Conservation (phyloP, 2,113 vertebrate genomes). For the Planiliza haematocheilus region DNA sequence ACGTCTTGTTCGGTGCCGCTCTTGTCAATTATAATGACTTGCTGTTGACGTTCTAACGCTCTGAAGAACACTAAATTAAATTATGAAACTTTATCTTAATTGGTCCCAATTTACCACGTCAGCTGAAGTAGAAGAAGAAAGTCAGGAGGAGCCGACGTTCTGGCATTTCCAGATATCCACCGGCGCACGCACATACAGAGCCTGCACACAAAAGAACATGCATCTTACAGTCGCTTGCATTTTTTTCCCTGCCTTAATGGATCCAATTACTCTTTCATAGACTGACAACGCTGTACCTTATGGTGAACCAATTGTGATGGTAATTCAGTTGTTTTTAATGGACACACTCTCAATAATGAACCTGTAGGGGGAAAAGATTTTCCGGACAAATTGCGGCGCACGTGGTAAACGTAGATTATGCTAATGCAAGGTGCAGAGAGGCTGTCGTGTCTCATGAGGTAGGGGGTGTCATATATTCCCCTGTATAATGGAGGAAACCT, state of each 20-base stretch:
- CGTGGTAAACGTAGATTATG: conserved; percentile 75
- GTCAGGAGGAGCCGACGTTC: conserved; percentile 17
- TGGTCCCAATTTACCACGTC: conserved; percentile 53
- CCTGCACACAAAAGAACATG: conserved; percentile 52
- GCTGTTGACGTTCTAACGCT: conserved; percentile 22
- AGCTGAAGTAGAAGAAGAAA: conserved; percentile 22
- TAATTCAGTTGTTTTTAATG: conserved; percentile 83
- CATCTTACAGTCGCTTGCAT: conserved; percentile 42
- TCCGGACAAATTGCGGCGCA: conserved; percentile 79
- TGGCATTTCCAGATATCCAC: conserved; percentile 38
- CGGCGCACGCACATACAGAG: conserved; percentile 16
- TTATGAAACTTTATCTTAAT: conserved; percentile 55
- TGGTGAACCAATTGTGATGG: conserved; percentile 78
- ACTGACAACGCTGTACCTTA: conserved; percentile 64
- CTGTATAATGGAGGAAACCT: conserved; percentile 53
- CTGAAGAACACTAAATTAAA: conserved; percentile 55
- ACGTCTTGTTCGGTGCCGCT: conserved; percentile 1
- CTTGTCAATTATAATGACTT: conserved; percentile 38
- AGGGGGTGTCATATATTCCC: conserved; percentile 55
- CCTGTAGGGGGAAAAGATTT: conserved; percentile 65
- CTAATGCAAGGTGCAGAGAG: conserved; percentile 69
- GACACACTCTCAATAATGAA: conserved; percentile 79
- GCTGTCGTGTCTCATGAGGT: conserved; percentile 61
- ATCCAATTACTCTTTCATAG: conserved; percentile 81
- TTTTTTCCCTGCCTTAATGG: conserved; percentile 73